Percentiles rank a stretch among this genome's conserved stretches.
Conservation (phyloP, 2,797 vertebrate species). For the Semaprochilodus insignis region DNA sequence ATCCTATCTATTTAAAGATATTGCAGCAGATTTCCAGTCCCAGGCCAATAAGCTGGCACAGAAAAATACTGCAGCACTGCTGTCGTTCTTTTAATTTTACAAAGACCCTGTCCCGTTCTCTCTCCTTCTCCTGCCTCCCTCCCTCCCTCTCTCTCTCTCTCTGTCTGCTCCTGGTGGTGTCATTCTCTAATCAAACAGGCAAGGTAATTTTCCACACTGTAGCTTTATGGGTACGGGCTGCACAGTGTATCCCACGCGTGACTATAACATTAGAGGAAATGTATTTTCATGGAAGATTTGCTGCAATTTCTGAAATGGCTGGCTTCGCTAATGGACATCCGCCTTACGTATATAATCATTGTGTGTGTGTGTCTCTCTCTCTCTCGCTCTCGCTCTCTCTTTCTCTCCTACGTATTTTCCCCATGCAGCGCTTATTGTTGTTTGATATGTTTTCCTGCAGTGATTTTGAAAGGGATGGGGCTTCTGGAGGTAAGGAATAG, state of each 20-base stretch:
- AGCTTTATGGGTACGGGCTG: constrained; percentile 83
- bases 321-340: constrained; percentile 88
- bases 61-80: constrained; percentile 40
- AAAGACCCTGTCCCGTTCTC: constrained; percentile 37
- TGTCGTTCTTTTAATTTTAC: constrained; percentile 50
- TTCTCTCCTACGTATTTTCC: not conserved
- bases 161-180: constrained; percentile 68
- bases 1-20: constrained; percentile 53
- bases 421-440: not conserved
- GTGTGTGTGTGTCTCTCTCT: too few species aligned
- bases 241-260: constrained; percentile 74
- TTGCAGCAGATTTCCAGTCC: constrained; percentile 52
- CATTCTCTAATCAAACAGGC: constrained; percentile 83
- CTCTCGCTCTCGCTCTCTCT: constrained; percentile 54
- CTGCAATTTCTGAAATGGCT: constrained; percentile 84
- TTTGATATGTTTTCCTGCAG: constrained; percentile 9
- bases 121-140: constrained; percentile 33
- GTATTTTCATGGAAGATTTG: constrained; percentile 90
- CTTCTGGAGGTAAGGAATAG: constrained; percentile 51
- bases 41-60: constrained; percentile 46
- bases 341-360: constrained; percentile 74
- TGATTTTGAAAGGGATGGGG: constrained; percentile 65
- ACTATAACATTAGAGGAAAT: constrained; percentile 87
- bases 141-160: constrained; percentile 47
- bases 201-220: constrained; percentile 86